A percentile compares a stretch with the other conserved stretches of the same genome.
phyloP scores from a whole-genome alignment of 2,113 vertebrate genomes.

The Bujurquina vittata region DNA sequence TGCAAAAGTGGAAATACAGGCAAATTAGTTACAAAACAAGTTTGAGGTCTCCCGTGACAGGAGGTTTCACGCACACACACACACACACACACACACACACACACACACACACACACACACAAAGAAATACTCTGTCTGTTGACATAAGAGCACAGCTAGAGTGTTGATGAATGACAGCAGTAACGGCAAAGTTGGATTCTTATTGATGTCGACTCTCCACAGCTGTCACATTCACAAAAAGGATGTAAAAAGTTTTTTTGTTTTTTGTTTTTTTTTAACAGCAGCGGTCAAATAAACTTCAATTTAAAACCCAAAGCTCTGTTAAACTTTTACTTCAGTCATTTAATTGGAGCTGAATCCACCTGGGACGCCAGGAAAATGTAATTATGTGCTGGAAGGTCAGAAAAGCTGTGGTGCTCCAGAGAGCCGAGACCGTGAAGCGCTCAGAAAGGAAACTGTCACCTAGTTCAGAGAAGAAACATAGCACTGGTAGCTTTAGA shows the following conservation, averaged over 20 bases:
- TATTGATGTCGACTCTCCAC: background rate
- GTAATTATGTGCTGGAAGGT: background rate
- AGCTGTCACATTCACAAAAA: background rate
- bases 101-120: no score
- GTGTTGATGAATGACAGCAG: background rate
- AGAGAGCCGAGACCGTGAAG: background rate
- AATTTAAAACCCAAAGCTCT: background rate
- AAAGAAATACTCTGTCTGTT: background rate
- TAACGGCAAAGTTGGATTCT: no score
- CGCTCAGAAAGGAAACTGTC: background rate
- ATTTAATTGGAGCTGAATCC: background rate
- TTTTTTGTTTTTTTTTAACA: background rate
- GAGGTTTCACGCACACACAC: no score
- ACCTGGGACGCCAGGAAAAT: slow-evolving; percentile 9
- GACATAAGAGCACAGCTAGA: accelerated
- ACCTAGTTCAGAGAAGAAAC: background rate
- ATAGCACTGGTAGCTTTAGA: background rate
- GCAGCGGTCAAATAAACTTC: background rate
- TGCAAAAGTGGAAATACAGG: background rate
- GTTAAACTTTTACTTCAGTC: background rate
- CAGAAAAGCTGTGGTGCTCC: background rate
- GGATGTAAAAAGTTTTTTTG: background rate
- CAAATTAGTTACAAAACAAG: background rate
- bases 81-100: no score
- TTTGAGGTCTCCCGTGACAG: background rate